Base-by-base conservation (phyloP, 2,113 vertebrate genomes). In the Mellivora capensis region DNA sequence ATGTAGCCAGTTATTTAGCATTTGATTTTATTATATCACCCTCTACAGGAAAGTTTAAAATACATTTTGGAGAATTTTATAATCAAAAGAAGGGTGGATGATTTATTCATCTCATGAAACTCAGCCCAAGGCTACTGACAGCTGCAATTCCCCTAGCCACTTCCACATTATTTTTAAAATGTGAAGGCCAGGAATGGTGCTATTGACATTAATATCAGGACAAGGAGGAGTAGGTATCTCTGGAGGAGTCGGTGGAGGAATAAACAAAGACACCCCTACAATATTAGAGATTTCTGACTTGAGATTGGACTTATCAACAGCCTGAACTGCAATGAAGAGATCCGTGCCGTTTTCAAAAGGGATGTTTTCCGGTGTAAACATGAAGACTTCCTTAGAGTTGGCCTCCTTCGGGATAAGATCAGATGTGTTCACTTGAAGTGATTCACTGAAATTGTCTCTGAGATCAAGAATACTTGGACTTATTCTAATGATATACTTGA, bases 401-500 rank as follows among this genome's bases (percentile, higher is more conserved):
- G 98, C 97, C 27, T 94, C 91, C 9, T 97, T 90, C 3, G 98
- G 98, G 42, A 84, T 94, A 37, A 99, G 90, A 69, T 72, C 4
- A 34, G 90, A 96, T 14, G 97, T 98, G 52, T 98, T 97, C 91
- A 99, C 94, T n/a, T 98, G 88, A 87, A 92, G 25, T n/a, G 98
- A 96, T 4, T 2, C 79, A 31, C 91, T 93, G 93, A 99, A 99
- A n/a, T 97, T 95, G 29, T 97, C 37, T 93, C 95, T 98, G 88
- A 99, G 98, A 29, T 97, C 92, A 67, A 96, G 85, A 57, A 98
- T 94, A 82, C 71, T 98, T 81, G 82, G 59, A 87, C 98, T 98
- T 96, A 97, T 98, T 97, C 98, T 97, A 95, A 99, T 98, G 86
- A 99, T 98, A 69, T 99, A 99, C 27, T 89, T 94, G 59, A 96